Base-by-base conservation (phyloP, 2,113 vertebrate genomes). In the Dipodomys ordii region DNA sequence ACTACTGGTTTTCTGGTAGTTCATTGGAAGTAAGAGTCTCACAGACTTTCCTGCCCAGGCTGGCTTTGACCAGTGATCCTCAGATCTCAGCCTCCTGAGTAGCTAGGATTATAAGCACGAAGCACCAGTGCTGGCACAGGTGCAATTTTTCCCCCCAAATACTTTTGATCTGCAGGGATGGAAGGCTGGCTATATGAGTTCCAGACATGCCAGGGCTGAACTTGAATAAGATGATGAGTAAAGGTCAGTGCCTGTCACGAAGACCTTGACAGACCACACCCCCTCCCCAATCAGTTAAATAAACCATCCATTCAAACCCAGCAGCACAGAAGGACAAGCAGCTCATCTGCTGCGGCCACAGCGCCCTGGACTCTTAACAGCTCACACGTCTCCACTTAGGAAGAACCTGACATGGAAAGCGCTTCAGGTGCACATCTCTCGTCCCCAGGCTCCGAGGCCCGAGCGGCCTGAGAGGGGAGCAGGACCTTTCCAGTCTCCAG, bases 381-480 rank as follows among this genome's bases (percentile, higher is more conserved):
- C 12, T 9, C 39, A 12, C 2, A 20, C 2, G 11, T 71, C 89
- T 83, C 39, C 6, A 4, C 25, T 9, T 1, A 84, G 15, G 85
- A 53, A 23, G 49, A 23, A 4, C 3, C 57, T 28, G 69, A 76
- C 57, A 19, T 2, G 0, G 2, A 23, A 71, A 28, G 44, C 13
- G 90, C 46, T 65, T 0, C 44, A 19, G 65, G 22, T 0, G 4
- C 23, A 30, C 2, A 22, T 28, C 39, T 65, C 49, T 57, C 39
- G 4, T 39, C 39, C 35, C 22, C 15, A 1, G 22, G 27, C 22
- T 8, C 12, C 65, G 20, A 82, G n/a, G 25, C 57, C 81, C 28
- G 60, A 0, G 0, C 12, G 11, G 32, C 10, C 27, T 25, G 15
- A 44, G 18, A 2, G 28, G 9, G 13, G 64, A 28, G 19, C 2